Evolutionary conservation across 2,888 invertebrate species (phyloP), one percentile per base, ranked within the genome.

Genomic region (Nasonia oneida): DNA sequence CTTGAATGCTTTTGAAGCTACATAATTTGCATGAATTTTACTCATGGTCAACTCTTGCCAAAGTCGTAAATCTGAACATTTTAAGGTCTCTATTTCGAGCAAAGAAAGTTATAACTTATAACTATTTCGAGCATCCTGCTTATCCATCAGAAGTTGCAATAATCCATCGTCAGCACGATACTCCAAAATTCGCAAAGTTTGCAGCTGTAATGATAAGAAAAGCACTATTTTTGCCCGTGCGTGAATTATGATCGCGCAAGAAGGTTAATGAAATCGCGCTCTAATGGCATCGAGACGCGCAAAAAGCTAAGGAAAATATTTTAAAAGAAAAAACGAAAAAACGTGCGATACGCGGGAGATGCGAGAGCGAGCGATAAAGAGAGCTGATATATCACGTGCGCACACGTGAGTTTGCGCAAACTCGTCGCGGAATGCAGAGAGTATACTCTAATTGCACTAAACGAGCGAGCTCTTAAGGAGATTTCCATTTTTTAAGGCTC

Each of bases 391-490:
- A 82, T 75, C 85, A 82, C 85, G 81, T 74, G 74, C 23, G 42
- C 42, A 33, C 81, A 81, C 78, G 85, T 85, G 79, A 85, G 85
- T 77, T 78, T 78, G 57, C 42, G 74, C 74, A 79, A 85, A 85
- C 67, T 76, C 23, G n/a, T 12, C 6, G 47, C 50, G 47, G 81
- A 81, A 85, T 81, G 74, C 57, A 50, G 39, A 50, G 39, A 39
- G 23, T 70, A 37, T 33, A 50, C 74, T 79, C 85, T 86, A 86
- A 86, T 86, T 86, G 85, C 33, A 42, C 85, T 86, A 86, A 86
- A 81, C 47, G 47, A 42, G 2, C 23, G 39, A 33, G 53, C 23
- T 12, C 70, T 15, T 33, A 67, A 33, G 39, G 47, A 53, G 42
- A 57, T 81, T 76, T 57, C 29, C 67, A 23, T 70, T 29, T 33